Evolutionary conservation across 2,113 vertebrate genomes (phyloP).

Genomic region (Puffinus mauretanicus): DNA sequence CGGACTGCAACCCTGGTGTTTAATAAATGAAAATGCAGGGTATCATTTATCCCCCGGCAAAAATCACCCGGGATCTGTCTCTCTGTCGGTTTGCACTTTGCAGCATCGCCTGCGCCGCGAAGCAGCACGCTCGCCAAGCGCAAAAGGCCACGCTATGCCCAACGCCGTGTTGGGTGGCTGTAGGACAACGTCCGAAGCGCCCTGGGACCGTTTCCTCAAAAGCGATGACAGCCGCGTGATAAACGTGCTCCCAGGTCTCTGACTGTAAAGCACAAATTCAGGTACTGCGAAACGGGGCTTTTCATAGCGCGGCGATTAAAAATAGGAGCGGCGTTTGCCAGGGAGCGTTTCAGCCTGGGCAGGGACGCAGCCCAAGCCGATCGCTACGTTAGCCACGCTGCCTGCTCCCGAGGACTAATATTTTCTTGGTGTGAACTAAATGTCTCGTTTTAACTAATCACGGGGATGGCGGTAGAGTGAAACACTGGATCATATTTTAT

Average conservation of each 20-base stretch:
- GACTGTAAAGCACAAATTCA: not conserved
- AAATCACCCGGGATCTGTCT: accelerated
- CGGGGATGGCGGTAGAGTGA: not conserved
- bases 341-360: not conserved
- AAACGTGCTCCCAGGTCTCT: not conserved
- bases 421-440: not conserved
- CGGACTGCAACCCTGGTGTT: accelerated
- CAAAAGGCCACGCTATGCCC: not conserved
- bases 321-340: not conserved
- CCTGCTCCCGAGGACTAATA: not conserved
- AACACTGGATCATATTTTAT: not conserved
- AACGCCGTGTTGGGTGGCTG: not conserved
- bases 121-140: not conserved
- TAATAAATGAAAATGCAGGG: not conserved
- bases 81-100: accelerated
- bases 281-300: not conserved
- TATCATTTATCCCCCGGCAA: accelerated
- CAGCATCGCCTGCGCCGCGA: accelerated
- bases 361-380: not conserved
- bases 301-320: not conserved
- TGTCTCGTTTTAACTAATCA: not conserved
- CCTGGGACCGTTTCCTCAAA: not conserved
- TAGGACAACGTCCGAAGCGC: not conserved
- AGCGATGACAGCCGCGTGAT: not conserved
- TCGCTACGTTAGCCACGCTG: not conserved